Conservation (phyloP, 2,113 vertebrate species). For the Apaloderma vittatum region DNA sequence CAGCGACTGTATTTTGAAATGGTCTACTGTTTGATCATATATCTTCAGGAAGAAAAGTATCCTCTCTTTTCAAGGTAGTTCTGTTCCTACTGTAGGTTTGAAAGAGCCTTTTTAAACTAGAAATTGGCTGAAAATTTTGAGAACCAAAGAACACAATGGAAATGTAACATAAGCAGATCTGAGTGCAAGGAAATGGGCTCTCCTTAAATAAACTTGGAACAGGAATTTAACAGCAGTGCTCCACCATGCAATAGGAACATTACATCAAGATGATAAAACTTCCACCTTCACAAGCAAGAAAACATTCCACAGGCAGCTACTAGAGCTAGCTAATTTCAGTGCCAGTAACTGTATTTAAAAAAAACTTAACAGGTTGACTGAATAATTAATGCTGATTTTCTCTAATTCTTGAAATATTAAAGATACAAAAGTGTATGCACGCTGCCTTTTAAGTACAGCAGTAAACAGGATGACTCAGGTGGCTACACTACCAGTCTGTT, state of each 20-base stretch:
- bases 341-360: not conserved
- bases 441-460: not conserved
- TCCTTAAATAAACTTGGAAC: not conserved
- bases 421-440: not conserved
- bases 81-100: not conserved
- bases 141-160: not conserved
- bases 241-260: not conserved
- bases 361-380: not conserved
- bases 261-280: not conserved
- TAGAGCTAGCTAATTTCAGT: not conserved
- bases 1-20: not conserved
- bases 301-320: not conserved
- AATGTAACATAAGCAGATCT: not conserved
- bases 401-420: not conserved
- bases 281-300: not conserved
- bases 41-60: not conserved
- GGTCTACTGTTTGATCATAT: not conserved
- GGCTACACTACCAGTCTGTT: not conserved
- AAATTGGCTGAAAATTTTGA: not conserved
- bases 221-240: not conserved
- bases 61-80: not conserved
- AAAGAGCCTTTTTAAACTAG: not conserved
- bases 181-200: not conserved
- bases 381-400: conserved; percentile 15
- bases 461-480: conserved; percentile 49